These are phyloP conservation scores for Enteromius paludinosus DNA, from an alignment of 2,797 vertebrate species.

Conservation along the genomic window DNA sequence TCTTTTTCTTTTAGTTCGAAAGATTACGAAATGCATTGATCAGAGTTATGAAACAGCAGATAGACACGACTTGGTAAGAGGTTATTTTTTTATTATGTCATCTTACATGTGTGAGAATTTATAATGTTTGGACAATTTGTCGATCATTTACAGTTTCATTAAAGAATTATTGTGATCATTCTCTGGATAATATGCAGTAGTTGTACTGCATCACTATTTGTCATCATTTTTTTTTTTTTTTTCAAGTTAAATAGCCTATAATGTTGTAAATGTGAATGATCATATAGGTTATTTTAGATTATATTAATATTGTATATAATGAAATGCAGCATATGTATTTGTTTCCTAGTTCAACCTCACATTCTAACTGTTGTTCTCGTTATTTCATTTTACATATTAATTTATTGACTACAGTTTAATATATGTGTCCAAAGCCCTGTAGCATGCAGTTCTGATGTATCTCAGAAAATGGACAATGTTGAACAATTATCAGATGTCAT, in stretches of 20 bases:
- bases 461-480: conserved; percentile 75
- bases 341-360: not conserved
- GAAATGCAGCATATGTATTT: not conserved
- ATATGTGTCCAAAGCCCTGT: conserved; percentile 64
- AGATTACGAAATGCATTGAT: conserved; percentile 88
- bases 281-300: not conserved
- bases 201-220: not conserved
- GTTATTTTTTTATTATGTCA: not conserved
- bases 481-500: conserved; percentile 88
- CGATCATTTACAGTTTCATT: not conserved
- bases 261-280: not conserved
- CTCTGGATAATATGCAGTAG: not conserved
- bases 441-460: conserved; percentile 64
- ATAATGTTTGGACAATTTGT: not conserved
- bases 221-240: not conserved
- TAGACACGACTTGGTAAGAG: conserved; percentile 84
- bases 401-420: not conserved
- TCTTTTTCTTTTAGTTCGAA: conserved; percentile 83
- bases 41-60: conserved; percentile 83
- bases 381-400: not conserved
- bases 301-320: not conserved
- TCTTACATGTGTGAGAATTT: not conserved
- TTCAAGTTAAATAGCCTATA: not conserved
- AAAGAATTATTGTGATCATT: not conserved
- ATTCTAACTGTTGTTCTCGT: not conserved